Conservation (phyloP, 2,113 vertebrate genomes). For the Corythoichthys haematopterus region DNA sequence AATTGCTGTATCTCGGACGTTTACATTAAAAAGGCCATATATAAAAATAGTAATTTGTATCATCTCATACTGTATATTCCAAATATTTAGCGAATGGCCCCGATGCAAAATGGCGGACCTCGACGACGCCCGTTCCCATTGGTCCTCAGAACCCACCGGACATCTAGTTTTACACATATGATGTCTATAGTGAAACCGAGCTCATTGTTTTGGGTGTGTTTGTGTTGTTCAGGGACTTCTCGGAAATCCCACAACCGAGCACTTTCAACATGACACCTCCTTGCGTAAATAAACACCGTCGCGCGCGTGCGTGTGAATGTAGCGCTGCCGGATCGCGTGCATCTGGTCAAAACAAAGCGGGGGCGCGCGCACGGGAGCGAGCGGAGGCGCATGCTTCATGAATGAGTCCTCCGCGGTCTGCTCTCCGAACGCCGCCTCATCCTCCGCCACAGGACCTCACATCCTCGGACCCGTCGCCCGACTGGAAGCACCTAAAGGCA, state of each 20-base stretch:
- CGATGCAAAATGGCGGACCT: no score
- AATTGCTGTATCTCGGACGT: no score
- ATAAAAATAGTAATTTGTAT: no score
- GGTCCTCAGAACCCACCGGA: no score
- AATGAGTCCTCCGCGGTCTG: conserved; percentile 49
- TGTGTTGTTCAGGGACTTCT: background rate
- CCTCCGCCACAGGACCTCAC: conserved; percentile 16
- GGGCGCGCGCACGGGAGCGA: conserved; percentile 51
- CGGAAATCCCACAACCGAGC: background rate
- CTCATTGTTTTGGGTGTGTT: background rate
- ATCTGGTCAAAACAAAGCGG: conserved; percentile 72
- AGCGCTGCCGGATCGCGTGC: conserved; percentile 8
- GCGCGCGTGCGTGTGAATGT: background rate
- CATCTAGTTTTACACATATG: no score
- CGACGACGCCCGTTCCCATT: no score
- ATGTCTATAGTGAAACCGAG: no score
- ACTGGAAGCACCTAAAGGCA: conserved; percentile 22
- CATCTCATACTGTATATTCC: no score
- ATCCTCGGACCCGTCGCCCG: conserved; percentile 27
- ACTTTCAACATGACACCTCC: background rate
- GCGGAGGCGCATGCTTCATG: conserved; percentile 48
- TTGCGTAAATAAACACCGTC: background rate
- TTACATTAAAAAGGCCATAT: no score
- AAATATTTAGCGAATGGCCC: no score
- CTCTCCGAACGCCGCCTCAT: background rate